phyloP scores from a whole-genome alignment of 2,888 invertebrate genomes.

The Caenorhabditis macrosperma region DNA sequence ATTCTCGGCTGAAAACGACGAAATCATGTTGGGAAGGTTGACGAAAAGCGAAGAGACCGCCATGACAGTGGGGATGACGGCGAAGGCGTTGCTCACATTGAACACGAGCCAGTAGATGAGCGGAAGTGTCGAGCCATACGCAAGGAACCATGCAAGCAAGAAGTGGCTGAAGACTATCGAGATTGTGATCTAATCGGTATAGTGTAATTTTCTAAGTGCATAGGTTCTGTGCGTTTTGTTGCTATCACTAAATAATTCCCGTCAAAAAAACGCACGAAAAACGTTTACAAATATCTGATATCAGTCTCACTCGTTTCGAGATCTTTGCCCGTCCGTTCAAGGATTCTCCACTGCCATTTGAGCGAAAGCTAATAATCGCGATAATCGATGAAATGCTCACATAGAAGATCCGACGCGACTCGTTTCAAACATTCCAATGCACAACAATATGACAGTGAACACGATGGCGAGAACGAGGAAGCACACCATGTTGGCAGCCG shows the following conservation, averaged over 20 bases:
- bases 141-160: slow-evolving; percentile 11
- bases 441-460: background rate
- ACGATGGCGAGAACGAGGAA: slow-evolving; percentile 11
- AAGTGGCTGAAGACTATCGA: slow-evolving; percentile 19
- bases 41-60: slow-evolving; percentile 22
- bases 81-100: slow-evolving; percentile 5
- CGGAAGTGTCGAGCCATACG: slow-evolving; percentile 30
- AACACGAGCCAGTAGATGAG: slow-evolving; percentile 39
- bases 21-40: slow-evolving; percentile 27
- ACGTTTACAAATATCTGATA: no score
- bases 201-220: no score
- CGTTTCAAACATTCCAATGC: slow-evolving; percentile 3
- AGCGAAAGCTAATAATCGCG: no score
- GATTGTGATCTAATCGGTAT: no score
- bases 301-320: no score
- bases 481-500: background rate
- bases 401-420: background rate
- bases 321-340: no score
- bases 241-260: no score
- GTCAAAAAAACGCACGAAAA: no score
- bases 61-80: slow-evolving; percentile 30
- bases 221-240: no score
- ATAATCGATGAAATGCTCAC: slow-evolving; percentile 1
- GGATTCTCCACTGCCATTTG: no score
- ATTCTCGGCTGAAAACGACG: slow-evolving; percentile 38